These are phyloP conservation scores for Chironomus tepperi DNA, from an alignment of 1,140 invertebrate species.

Conservation along the genomic window DNA sequence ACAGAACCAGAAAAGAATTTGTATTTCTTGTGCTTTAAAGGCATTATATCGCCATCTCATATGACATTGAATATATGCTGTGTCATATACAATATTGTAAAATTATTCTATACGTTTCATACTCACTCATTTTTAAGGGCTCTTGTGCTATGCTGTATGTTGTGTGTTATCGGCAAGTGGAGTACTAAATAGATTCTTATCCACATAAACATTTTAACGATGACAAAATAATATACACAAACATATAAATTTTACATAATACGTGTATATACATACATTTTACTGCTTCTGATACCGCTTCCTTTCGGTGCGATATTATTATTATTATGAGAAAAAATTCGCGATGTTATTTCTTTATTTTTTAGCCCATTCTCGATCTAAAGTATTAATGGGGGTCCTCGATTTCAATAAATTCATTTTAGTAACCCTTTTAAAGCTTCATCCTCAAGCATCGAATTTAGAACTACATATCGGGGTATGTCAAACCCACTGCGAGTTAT, in stretches of 20 bases:
- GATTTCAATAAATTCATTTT: too few species aligned
- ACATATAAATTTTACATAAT: neutral
- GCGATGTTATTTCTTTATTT: too few species aligned
- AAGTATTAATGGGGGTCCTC: too few species aligned
- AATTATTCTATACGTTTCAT: neutral
- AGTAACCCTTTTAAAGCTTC: too few species aligned
- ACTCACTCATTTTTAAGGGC: neutral
- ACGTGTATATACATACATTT: neutral
- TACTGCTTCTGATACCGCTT: neutral
- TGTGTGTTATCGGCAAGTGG: neutral
- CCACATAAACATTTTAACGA: neutral
- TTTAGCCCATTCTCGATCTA: too few species aligned
- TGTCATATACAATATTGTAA: conserved; percentile 14
- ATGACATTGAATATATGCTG: neutral
- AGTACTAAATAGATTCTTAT: neutral
- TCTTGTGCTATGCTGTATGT: neutral
- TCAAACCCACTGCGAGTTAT: too few species aligned
- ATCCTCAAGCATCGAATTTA: too few species aligned
- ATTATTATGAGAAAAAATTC: too few species aligned
- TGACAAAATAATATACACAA: conserved; percentile 9
- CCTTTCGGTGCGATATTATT: neutral
- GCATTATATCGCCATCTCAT: neutral
- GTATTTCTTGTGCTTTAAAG: neutral
- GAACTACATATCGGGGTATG: too few species aligned
- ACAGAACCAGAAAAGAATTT: neutral